Conservation (phyloP, 2,888 invertebrate species). For the Perdita meconis region DNA sequence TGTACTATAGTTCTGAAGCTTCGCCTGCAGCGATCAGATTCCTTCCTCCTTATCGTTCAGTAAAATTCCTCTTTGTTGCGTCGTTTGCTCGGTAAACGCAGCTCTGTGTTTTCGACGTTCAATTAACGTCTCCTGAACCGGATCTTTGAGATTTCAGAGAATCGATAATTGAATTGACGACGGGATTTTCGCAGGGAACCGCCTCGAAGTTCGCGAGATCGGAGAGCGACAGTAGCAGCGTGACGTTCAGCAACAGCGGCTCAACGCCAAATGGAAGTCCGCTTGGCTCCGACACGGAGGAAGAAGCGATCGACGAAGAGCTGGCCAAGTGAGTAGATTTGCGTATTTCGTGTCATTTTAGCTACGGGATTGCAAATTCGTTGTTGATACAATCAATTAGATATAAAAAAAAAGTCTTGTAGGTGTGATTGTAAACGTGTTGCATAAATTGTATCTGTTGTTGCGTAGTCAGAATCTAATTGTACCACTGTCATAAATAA, state of each 20-base stretch:
- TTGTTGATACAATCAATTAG: no score
- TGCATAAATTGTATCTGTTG: no score
- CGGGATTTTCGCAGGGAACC: conserved; percentile 64
- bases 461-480: no score
- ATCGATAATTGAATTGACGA: neutral
- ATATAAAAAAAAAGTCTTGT: no score
- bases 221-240: conserved; percentile 83
- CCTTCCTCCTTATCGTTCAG: conserved; percentile 2
- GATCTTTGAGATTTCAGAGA: neutral
- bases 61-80: no score
- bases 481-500: no score
- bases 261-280: conserved; percentile 83
- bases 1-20: conserved; percentile 22
- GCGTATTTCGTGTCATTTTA: no score
- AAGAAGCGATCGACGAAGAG: conserved; percentile 81
- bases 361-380: no score
- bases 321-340: conserved; percentile 79
- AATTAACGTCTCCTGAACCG: no score
- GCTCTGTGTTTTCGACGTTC: no score
- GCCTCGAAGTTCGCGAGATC: conserved; percentile 75
- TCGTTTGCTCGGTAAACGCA: no score
- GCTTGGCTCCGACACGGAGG: conserved; percentile 82
- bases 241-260: conserved; percentile 84
- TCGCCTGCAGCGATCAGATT: conserved; percentile 14
- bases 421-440: no score